Base-by-base conservation (phyloP, 2,888 invertebrate species). In the Lasioglossum morio region DNA sequence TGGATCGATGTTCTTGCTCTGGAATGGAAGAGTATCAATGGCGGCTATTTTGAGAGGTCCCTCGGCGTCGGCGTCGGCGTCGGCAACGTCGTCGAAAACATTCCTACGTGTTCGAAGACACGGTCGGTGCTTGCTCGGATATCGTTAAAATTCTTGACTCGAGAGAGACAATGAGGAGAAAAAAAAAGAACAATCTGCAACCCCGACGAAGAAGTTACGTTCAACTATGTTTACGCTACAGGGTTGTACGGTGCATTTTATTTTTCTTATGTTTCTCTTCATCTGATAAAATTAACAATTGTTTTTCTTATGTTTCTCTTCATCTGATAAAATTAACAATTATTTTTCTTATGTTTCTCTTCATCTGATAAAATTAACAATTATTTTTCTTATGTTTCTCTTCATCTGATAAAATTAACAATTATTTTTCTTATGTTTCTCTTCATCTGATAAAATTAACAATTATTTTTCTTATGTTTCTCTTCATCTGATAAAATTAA, bases 21-120 rank as follows among this genome's bases (percentile, higher is more conserved):
- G 90, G 89, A 92, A 92, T 91, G 90, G 90, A 63, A 87, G 90
- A 90, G 93, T 92, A 93, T 94, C 94, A 92, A 94, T 94, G 94
- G 91, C 91, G 90, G 93, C 92, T 94, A 94, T 94, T 94, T 94
- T 92, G 92, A 93, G 93, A 93, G 87, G 86, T 88, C 88, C 88
- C 88, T 43, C 82, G 79, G 82, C 88, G 87, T 89, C 88, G 82
- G 66, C 79, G 76, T 78, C 88, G 89, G 48, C 77, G 82, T 77
- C 80, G 85, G 43, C 23, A 57, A 57, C 77, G 81, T 77, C 80
- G 85, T 79, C 88, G 87, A 89, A 90, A 91, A 92, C 83, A 90
- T 91, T 90, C 91, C 80, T 83, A 80, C 86, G 77, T 88, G 87
- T 88, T 85, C 78, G 84, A n/a, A 46, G 76, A 27, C 80, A 77